Evolutionary conservation across 2,797 vertebrate species (phyloP), one percentile per base, ranked within the genome.

Genomic region (Xyrichtys novacula): DNA sequence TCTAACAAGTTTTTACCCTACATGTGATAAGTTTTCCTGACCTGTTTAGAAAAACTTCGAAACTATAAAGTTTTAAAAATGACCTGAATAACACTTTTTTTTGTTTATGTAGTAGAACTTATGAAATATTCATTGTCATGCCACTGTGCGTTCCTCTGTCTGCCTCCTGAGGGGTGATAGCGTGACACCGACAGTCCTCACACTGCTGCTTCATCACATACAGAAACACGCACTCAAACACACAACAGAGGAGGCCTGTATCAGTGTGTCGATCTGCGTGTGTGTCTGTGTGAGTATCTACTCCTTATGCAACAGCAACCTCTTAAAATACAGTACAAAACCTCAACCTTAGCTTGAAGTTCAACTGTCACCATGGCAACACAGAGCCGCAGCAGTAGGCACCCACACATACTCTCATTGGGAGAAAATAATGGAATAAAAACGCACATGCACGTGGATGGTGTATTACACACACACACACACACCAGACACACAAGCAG

Each of bases 351-450:
- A 78, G 75, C 79, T 78, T 74, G 59, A 79, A 85, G 83, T 91
- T 91, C 89, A 89, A 58, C 86, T 49, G 78, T 92, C 78, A 48
- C 89, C 85, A 90, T 93, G 84, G 91, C 80, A 93, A 92, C 88
- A 78, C 77, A 67, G 83, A 81, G 81, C 78, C 58, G 59, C 88
- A 53, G 61, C 63, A 71, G 83, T 58, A 88, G 61, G 71, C 81
- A 86, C 81, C 81, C 87, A 89, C 87, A 81, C 82, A 65, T 76
- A 5, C 47, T 46, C 44, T 64, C 59, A 44, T 54, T 70, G 50
- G 39, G 53, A 60, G 65, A 29, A 61, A 28, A 48, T n/a, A 15
- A 68, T 29, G 20, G 6, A 28, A 23, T 5, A 54, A 64, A n/a
- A 59, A 62, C 25, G 8, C 65, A 62, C 61, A 73, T 14, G 32